Conservation (phyloP, 2,888 invertebrate genomes). For the Pedicia rivosa region DNA sequence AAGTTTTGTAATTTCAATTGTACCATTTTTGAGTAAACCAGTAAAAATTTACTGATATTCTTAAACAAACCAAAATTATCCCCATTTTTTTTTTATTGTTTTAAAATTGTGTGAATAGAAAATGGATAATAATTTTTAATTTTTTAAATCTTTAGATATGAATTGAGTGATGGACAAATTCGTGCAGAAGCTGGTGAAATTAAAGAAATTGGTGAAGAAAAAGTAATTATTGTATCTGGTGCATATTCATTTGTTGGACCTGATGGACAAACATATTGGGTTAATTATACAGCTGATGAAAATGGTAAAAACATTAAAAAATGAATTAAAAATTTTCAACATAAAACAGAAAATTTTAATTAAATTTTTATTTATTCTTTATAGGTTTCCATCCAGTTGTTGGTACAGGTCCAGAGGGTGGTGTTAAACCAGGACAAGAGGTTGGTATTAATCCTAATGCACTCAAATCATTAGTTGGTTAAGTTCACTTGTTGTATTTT, state of each 20-base stretch:
- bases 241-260: conserved; percentile 17
- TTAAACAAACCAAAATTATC: too few relatives aligned
- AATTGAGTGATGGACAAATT: conserved; percentile 11
- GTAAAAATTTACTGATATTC: too few relatives aligned
- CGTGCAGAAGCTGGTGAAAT: conserved; percentile 9
- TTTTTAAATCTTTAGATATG: conserved; percentile 9
- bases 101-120: too few relatives aligned
- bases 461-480: conserved; percentile 11
- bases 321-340: too few relatives aligned
- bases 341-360: too few relatives aligned
- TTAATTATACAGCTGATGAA: conserved; percentile 20
- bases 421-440: conserved; percentile 11
- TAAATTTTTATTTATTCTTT: too few relatives aligned
- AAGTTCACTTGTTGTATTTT: too few relatives aligned
- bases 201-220: conserved; percentile 12
- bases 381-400: conserved; percentile 9
- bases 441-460: conserved; percentile 9
- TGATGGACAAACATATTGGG: conserved; percentile 17
- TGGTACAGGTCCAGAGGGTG: conserved; percentile 11
- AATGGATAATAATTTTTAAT: background rate
- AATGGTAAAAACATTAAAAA: too few relatives aligned
- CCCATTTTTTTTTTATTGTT: too few relatives aligned
- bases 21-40: too few relatives aligned
- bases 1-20: too few relatives aligned
- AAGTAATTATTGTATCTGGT: conserved; percentile 17